phyloP scores from a whole-genome alignment of 2,888 invertebrate species.

The Agrotis clavis region DNA sequence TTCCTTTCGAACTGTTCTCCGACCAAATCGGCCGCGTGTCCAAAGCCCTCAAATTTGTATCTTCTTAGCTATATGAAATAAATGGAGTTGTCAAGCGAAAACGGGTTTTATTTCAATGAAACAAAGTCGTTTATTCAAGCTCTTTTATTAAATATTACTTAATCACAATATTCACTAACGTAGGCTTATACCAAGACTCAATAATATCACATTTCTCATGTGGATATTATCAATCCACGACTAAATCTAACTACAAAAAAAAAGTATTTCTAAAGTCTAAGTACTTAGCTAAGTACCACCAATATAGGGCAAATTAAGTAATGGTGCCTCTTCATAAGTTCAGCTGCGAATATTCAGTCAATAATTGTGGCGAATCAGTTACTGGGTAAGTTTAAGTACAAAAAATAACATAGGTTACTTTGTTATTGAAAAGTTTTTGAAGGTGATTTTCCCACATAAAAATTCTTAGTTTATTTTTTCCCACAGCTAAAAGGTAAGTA shows the following conservation, averaged over 20 bases:
- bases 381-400: conserved; percentile 63
- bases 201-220: conserved; percentile 94
- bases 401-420: conserved; percentile 21
- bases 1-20: conserved; percentile 13
- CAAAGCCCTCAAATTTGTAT: conserved; percentile 39
- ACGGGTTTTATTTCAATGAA: conserved; percentile 52
- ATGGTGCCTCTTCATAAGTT: conserved; percentile 48
- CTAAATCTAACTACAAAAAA: conserved; percentile 74
- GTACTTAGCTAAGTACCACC: conserved; percentile 82
- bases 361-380: conserved; percentile 6
- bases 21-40: conserved; percentile 47
- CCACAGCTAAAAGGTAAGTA: conserved; percentile 22
- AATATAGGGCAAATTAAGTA: conserved; percentile 68
- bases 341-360: conserved; percentile 39
- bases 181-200: conserved; percentile 90
- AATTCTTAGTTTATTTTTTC: conserved; percentile 1
- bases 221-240: conserved; percentile 92
- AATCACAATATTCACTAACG: conserved; percentile 80
- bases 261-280: conserved; percentile 65
- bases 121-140: conserved; percentile 74
- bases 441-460: neutral
- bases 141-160: conserved; percentile 77
- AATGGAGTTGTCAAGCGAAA: conserved; percentile 48
- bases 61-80: conserved; percentile 48
- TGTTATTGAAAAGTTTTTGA: neutral